Evolutionary conservation across 2,888 invertebrate species (phyloP), one percentile per base, ranked within the genome.

Genomic region (Odiellus spinosus): DNA sequence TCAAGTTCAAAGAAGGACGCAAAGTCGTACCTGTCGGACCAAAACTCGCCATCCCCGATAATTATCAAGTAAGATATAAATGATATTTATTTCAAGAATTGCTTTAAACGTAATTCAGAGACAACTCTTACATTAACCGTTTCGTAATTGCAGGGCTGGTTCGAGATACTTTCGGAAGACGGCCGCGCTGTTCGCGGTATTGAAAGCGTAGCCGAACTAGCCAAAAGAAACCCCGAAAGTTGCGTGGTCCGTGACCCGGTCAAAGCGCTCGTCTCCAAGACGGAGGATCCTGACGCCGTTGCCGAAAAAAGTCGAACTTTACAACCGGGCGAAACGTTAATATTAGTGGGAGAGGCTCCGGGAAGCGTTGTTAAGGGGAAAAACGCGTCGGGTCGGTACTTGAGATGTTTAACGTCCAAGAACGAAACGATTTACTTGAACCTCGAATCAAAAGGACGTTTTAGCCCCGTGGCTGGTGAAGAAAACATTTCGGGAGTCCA

Each of bases 401-500:
- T 91, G 48, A 82, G 86, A 60, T 91, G 91, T 69, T 74, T 80
- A 47, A 88, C 90, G 64, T 74, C 76, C 18, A 79, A 80, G 63
- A 87, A 87, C 38, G 85, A 87, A 62, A 80, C 76, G 58, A 73
- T 91, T 20, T 75, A 85, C 60, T 69, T 91, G 56, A 79, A 82
- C 50, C 73, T 85, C 64, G 88, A 90, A 61, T 83, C 86, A 66
- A 77, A 85, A 62, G 88, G 87, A 34, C 80, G 84, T 61, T 90
- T 93, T 70, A 90, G 88, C 59, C 85, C 87, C 43, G 73, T 93
- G 46, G 91, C 91, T 52, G 79, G 85, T 61, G 85, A 87, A 66
- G 87, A 87, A 61, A 88, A 87, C 68, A 88, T 93, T 54, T 85
- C 87, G 62, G 91, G 91, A 14, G 91, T 91, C 18, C 91, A 93